Percentiles rank a stretch among this genome's conserved stretches.
Evolutionary conservation across 1,140 invertebrate genomes (phyloP).

Genomic region (Batillaria attramentaria): DNA sequence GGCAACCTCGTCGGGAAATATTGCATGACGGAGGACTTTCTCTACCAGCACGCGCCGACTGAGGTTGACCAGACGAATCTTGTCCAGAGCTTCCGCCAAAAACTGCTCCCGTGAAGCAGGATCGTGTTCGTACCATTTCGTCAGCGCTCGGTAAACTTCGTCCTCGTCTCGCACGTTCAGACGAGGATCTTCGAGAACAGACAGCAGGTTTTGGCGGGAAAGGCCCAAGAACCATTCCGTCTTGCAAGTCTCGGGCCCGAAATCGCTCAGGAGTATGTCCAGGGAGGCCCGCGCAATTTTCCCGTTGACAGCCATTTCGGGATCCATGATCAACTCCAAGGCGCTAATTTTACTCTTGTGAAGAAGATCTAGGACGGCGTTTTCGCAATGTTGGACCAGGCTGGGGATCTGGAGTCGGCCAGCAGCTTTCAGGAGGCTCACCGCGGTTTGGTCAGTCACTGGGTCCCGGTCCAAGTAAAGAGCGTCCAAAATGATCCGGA

Average conservation of each 20-base stretch:
- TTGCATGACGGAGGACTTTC: neutral
- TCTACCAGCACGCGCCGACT: neutral
- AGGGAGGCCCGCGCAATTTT: neutral
- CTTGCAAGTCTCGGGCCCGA: neutral
- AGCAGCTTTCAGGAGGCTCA: neutral
- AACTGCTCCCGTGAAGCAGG: neutral
- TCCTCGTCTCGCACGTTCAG: constrained; percentile 25
- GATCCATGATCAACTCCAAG: neutral
- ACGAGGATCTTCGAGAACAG: neutral
- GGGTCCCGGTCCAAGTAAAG: constrained; percentile 1
- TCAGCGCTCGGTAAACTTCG: constrained; percentile 25
- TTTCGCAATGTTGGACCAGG: neutral
- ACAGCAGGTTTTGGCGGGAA: neutral
- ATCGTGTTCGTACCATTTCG: constrained; percentile 25
- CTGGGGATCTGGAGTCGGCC: neutral
- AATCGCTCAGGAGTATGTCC: constrained; percentile 5
- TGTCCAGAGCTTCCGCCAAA: neutral
- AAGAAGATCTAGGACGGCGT: neutral
- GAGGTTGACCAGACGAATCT: constrained; percentile 20
- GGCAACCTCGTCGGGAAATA: neutral
- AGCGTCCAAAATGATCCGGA: constrained; percentile 1
- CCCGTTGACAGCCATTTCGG: neutral
- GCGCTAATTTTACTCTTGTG: neutral
- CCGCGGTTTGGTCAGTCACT: neutral
- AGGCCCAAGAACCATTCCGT: constrained; percentile 17